These are phyloP conservation scores for Ciconia nigra DNA, from an alignment of 2,797 vertebrate species.

Conservation along the genomic window DNA sequence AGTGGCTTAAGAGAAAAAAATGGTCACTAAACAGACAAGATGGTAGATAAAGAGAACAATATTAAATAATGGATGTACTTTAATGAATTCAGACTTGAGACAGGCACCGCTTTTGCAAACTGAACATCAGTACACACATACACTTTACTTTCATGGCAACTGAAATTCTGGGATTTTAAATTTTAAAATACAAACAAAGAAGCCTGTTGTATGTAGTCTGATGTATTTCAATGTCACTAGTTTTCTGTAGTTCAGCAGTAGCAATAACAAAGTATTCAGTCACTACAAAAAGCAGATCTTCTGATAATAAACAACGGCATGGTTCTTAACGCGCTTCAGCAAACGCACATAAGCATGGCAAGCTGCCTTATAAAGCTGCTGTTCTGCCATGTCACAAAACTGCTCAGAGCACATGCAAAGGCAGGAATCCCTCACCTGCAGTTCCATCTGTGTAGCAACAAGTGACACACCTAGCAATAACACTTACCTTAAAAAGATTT, in stretches of 20 bases:
- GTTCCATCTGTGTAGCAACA: not conserved
- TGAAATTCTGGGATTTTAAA: not conserved
- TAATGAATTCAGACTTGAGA: not conserved
- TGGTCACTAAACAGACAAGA: not conserved
- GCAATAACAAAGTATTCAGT: not conserved
- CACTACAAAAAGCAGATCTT: conserved; percentile 13
- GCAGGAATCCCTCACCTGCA: not conserved
- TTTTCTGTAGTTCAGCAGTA: not conserved
- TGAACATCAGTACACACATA: not conserved
- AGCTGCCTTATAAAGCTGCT: not conserved
- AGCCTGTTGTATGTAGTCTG: not conserved
- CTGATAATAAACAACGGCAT: not conserved
- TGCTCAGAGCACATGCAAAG: not conserved
- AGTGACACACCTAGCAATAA: not conserved
- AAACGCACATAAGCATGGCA: not conserved
- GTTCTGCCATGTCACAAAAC: not conserved
- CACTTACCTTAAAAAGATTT: not conserved
- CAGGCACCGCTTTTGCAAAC: not conserved
- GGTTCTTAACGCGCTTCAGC: not conserved
- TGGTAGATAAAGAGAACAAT: not conserved
- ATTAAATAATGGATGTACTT: not conserved
- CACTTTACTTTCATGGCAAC: not conserved
- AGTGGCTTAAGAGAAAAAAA: not conserved
- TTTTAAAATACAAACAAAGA: not conserved
- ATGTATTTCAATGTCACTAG: not conserved